Base-by-base conservation (phyloP, 64 coral and sea anemone species). In the Montipora efflorescens region DNA sequence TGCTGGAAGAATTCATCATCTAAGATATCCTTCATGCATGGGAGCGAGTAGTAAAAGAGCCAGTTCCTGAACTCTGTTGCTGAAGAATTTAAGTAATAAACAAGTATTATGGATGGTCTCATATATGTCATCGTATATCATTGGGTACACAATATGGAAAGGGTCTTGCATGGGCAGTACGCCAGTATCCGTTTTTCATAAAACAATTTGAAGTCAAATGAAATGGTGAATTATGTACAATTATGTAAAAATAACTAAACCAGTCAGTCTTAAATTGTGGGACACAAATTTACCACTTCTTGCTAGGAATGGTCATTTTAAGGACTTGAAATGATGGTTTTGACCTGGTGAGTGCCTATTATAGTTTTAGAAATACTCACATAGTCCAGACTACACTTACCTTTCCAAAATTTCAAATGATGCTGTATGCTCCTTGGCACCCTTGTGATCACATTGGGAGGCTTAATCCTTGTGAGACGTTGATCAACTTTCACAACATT, bases 341-440 rank as follows among this genome's bases (percentile, higher is more conserved):
- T 8, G 11, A 36, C 36, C 36, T 36, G 36, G 36, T 36, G 0
- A 36, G 36, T 36, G 1, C 36, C 1, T 36, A 36, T 36, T 36
- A 36, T 57, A 57, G 53, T 57, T 64, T 64, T 14, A 64, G 9
- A 64, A 64, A 64, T 64, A 12, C 61, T 19, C 61, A 64, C 61
- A 64, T 12, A 64, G 61, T 64, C 61, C 8, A 64, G 61, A 64
- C 61, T 64, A 64, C 61, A 64, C 15, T 64, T 89, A 89, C 87
- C 87, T 89, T 89, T 89, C 87, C 48, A 89, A 76, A 89, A 89
- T 72, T 89, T 89, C 59, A 89, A 10, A 67, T 77, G 64, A 72
- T 67, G 52, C 2, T 43, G 36, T 64, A 64, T 64, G 61, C 61
- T 64, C 61, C 68, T 76, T 47, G 87, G 45, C 45, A 64, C 61